Evolutionary conservation across 2,888 invertebrate genomes (phyloP).

Genomic region (Macrophya alboannulata): DNA sequence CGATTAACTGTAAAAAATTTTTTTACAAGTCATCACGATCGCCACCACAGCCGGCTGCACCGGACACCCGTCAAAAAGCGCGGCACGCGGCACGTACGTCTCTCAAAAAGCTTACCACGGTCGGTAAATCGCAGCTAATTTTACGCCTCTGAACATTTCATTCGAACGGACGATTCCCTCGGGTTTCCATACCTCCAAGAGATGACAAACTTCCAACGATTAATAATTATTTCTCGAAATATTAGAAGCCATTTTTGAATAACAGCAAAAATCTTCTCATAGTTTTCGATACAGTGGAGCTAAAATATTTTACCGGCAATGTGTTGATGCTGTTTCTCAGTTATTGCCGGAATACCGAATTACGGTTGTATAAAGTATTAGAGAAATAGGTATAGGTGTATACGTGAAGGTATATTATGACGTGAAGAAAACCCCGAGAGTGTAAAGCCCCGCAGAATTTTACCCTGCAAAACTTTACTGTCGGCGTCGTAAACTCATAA

Average conservation of each 20-base stretch:
- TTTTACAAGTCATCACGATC: slow-evolving; percentile 8
- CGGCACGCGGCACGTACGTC: not conserved
- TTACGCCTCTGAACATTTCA: not conserved
- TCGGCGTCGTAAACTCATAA: slow-evolving; percentile 75
- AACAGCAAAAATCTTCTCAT: no score
- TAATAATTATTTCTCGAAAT: not conserved
- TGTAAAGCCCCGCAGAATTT: slow-evolving; percentile 11
- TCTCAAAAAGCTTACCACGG: not conserved
- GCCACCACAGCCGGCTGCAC: not conserved
- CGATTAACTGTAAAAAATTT: not conserved
- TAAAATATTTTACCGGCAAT: not conserved
- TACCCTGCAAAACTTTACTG: slow-evolving; percentile 50
- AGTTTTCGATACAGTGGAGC: not conserved
- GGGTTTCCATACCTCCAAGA: not conserved
- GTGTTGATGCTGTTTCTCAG: not conserved
- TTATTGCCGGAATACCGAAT: not conserved
- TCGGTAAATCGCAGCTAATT: slow-evolving; percentile 1
- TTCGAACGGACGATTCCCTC: not conserved
- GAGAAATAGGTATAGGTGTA: not conserved
- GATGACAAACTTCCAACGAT: not conserved
- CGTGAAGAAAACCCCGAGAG: not conserved
- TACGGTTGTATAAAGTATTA: not conserved
- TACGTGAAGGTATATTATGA: not conserved
- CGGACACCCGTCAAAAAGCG: not conserved
- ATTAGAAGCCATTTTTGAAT: not conserved